phyloP scores from a whole-genome alignment of 2,888 invertebrate genomes.

The Odontocolon sp. region DNA sequence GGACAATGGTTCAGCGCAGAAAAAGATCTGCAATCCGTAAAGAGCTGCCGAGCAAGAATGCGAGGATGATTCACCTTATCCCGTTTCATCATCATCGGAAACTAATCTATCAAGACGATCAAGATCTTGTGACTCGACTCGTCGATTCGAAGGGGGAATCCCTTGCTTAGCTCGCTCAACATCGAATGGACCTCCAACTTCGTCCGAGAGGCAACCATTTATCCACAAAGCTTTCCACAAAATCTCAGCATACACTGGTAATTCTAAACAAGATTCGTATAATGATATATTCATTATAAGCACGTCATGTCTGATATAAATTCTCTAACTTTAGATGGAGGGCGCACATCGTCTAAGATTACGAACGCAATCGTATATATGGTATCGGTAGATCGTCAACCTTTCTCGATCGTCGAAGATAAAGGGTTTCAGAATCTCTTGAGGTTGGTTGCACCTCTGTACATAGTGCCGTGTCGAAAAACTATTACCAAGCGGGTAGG shows the following conservation, averaged over 20 bases:
- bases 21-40: neutral
- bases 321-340: slow-evolving; percentile 31
- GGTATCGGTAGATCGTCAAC: slow-evolving; percentile 31
- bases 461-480: neutral
- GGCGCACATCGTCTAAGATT: neutral
- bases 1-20: neutral
- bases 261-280: neutral
- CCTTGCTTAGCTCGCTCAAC: neutral
- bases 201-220: neutral
- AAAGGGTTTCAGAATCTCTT: neutral
- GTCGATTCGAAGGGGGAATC: neutral
- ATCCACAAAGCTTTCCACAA: neutral
- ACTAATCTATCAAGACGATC: neutral
- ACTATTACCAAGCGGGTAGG: neutral
- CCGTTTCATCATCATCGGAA: neutral
- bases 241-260: neutral
- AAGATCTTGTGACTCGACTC: neutral
- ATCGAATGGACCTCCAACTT: neutral
- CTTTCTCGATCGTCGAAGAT: slow-evolving; percentile 32
- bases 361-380: slow-evolving; percentile 26
- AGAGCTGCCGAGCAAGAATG: neutral
- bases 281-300: too few relatives aligned
- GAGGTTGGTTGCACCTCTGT: neutral
- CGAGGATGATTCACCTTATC: neutral
- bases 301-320: slow-evolving; percentile 5